phyloP scores from a whole-genome alignment of 2,113 vertebrate genomes.

The Athene cunicularia region DNA sequence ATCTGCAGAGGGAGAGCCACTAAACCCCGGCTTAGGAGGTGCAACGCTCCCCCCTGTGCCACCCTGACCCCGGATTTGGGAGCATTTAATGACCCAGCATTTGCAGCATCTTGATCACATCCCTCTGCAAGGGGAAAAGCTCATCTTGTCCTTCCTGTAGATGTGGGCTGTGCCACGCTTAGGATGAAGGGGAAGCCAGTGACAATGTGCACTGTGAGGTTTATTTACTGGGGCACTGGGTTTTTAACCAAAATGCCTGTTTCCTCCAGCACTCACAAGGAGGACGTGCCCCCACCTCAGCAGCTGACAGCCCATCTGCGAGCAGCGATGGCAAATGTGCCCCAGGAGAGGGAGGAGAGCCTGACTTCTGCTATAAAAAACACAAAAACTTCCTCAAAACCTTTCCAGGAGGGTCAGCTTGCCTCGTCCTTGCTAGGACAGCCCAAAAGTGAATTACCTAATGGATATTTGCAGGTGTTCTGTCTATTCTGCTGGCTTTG shows the following conservation, averaged over 20 bases:
- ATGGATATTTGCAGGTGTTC: neutral
- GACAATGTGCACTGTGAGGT: accelerated
- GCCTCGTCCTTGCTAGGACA: neutral
- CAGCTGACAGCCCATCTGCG: neutral
- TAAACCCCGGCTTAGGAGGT: neutral
- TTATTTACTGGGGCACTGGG: neutral
- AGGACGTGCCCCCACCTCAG: neutral
- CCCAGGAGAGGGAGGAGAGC: neutral
- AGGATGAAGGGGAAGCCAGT: neutral
- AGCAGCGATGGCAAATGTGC: neutral
- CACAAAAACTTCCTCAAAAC: neutral
- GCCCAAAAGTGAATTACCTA: neutral
- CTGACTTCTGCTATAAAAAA: neutral
- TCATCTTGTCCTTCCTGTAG: neutral
- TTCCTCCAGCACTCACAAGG: neutral
- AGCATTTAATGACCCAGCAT: neutral
- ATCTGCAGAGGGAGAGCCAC: constrained; percentile 74
- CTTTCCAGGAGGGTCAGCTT: neutral
- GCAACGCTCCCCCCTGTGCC: accelerated
- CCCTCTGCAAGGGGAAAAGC: neutral
- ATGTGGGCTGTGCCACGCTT: accelerated
- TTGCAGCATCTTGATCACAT: neutral
- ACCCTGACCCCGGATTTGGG: accelerated
- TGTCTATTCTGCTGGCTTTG: neutral
- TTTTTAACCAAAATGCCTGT: neutral